Evolutionary conservation across 2,113 vertebrate genomes (phyloP), one percentile per base, ranked within the genome.

Genomic region (Alces alces): DNA sequence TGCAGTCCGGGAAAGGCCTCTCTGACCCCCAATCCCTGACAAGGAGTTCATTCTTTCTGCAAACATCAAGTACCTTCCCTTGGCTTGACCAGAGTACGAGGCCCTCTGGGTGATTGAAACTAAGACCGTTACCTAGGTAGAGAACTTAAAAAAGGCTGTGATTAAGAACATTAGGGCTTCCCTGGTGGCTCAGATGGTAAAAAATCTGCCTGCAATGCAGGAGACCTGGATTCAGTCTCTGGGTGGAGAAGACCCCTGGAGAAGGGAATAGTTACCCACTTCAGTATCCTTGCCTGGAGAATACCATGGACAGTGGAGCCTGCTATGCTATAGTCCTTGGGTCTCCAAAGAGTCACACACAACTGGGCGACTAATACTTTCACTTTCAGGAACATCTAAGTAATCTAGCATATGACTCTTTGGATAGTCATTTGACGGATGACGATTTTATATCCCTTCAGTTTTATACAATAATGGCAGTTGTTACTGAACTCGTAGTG

Each of bases 1-100:
- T 21, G 47, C 39, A 43, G 6, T 73, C n/a, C 28, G 15, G 10
- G 16, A 50, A 92, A 39, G 45, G 13, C 64, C 89, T 47, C 0
- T 36, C 85, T 39, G 28, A 47, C 15, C 5, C 45, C 36, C 25
- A 21, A 0, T 5, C 52, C 36, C 52, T 8, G 7, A 2, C 3
- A 28, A 36, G 36, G 60, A 84, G 39, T 78, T 66, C 4, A 0
- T 87, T 88, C 50, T 15, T 83, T 86, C 88, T 85, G 0, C 66
- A 89, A 2, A 86, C 45, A 55, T 33, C 30, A 25, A 23, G 19
- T 39, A 54, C 86, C 60, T 33, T 25, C 52, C 43, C 73, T 91
- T 50, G 4, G 47, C n/a, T 43, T 91, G 89, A 21, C 55, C 50
- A 60, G 30, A 55, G 15, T 70, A 1, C 12, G 10, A 52, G 57